phyloP scores from a whole-genome alignment of 2,888 invertebrate species.

The Nomada flava region DNA sequence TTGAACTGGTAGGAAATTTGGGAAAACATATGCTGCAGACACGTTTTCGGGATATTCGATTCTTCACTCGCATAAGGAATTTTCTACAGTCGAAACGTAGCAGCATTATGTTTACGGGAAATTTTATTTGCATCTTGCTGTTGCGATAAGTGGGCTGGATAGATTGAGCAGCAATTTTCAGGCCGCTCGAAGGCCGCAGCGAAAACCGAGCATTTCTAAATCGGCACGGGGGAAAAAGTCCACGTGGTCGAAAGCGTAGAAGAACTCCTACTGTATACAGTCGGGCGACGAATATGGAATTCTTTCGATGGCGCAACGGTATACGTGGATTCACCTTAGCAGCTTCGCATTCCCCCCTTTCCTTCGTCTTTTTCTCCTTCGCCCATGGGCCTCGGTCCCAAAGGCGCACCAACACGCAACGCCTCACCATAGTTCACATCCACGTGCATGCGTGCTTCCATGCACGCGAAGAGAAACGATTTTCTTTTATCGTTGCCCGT shows the following conservation, averaged over 20 bases:
- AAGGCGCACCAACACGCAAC: slow-evolving; percentile 1
- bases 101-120: no score
- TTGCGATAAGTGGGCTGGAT: no score
- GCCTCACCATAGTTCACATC: no score
- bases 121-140: no score
- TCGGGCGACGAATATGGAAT: slow-evolving; percentile 47
- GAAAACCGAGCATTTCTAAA: background rate
- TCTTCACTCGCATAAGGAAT: background rate
- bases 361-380: slow-evolving; percentile 9
- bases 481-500: slow-evolving; percentile 51
- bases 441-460: background rate
- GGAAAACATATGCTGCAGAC: no score
- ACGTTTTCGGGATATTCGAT: no score
- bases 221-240: background rate
- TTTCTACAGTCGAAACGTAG: no score
- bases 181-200: no score
- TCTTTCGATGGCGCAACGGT: slow-evolving; percentile 71
- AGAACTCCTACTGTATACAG: background rate
- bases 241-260: background rate
- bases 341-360: slow-evolving; percentile 66
- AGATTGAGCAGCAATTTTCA: no score
- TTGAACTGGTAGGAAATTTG: no score
- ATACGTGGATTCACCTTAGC: slow-evolving; percentile 77
- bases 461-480: slow-evolving; percentile 27
- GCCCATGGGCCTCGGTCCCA: slow-evolving; percentile 13